phyloP scores from a whole-genome alignment of 2,113 vertebrate species.

The human (Homo sapiens) region DNA sequence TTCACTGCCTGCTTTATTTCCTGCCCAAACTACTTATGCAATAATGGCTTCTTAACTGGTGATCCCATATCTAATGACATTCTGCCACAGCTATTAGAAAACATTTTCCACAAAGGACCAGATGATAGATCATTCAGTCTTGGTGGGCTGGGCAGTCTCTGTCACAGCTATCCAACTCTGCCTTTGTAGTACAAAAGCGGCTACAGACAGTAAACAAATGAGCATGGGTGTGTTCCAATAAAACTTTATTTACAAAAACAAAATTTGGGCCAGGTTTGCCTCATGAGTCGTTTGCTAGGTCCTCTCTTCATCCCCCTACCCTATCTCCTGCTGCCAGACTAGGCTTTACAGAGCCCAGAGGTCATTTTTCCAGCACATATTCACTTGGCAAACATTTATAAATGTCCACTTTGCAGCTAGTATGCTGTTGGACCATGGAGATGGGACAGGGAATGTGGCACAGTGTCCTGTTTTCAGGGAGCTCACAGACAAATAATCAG shows the following conservation, averaged over 20 bases:
- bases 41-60: not conserved
- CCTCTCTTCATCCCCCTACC: fast-evolving
- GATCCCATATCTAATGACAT: too few relatives aligned
- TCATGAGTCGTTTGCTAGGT: not conserved
- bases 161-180: not conserved
- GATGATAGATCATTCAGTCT: not conserved
- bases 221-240: not conserved
- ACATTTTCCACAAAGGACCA: not conserved
- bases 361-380: not conserved
- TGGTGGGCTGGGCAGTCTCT: not conserved
- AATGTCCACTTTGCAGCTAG: not conserved
- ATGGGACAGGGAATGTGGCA: not conserved
- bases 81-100: not conserved
- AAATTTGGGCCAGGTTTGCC: not conserved
- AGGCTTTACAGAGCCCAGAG: not conserved
- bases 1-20: not conserved
- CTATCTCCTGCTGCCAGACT: not conserved
- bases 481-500: not conserved
- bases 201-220: not conserved
- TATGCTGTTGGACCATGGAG: not conserved
- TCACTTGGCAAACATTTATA: not conserved
- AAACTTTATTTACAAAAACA: constrained; percentile 48
- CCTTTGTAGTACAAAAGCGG: not conserved
- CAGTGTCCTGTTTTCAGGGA: not conserved
- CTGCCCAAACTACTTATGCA: not conserved